Base-by-base conservation (phyloP, 2,888 invertebrate genomes). In the Drosophila hamatofila region DNA sequence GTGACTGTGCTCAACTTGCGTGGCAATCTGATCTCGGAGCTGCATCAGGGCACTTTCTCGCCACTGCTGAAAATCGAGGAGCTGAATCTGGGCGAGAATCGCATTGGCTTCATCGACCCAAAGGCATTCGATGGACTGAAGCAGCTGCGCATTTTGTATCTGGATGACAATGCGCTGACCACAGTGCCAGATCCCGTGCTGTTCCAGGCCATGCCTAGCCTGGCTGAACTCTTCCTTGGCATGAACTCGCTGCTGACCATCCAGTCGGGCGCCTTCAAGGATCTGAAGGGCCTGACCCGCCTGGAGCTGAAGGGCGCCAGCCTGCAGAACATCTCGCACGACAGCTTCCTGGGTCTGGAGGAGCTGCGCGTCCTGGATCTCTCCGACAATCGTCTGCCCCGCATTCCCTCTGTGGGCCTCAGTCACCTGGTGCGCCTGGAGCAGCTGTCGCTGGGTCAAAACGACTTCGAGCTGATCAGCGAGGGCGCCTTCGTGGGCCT, bases 171-270 rank as follows among this genome's bases (percentile, higher is more conserved):
- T 92, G 96, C 96, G 76, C 91, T 97, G 78, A 96, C 95, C 80
- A 94, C 95, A 2, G 95, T 97, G 58, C 97, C 97, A 12, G 96
- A 97, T 51, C 93, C 95, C 11, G 96, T 96, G 2, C 85, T 92
- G 44, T 95, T 97, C 88, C 94, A 95, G 42, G 94, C 96, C 16
- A 93, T 97, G 86, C 96, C 96, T 58, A 96, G 96, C 83, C 94
- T 97, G 63, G 97, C 97, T 5, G 97, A 97, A 91, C 93, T 97
- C 30, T 97, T 96, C 90, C 95, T 97, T 16, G 97, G 97, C n/a
- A 94, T 96, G 88, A 97, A 97, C 92, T 96, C 95, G 0, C 96
- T 97, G 92, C 94, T 96, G 2, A 94, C 94, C 57, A 93, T 97
- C 48, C 96, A 96, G 7, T 95, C 96, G 80, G 96, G 96, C 78